phyloP scores from a whole-genome alignment of 2,888 invertebrate species.

The Perithous albicinctus region DNA sequence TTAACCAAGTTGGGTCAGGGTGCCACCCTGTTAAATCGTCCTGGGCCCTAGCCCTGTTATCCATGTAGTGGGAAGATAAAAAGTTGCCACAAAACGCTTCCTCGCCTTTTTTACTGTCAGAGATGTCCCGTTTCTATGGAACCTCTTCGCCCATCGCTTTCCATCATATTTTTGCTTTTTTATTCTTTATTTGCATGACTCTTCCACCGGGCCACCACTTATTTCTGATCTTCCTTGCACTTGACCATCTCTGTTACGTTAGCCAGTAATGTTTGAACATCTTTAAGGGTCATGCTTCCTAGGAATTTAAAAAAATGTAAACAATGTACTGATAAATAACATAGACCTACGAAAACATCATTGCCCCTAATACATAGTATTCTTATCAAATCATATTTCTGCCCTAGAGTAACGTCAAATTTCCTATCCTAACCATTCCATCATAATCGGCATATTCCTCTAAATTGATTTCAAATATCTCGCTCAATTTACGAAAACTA shows the following conservation, averaged over 20 bases:
- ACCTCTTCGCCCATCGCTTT: conserved; percentile 35
- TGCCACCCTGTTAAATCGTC: too few relatives aligned
- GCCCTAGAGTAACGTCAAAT: too few relatives aligned
- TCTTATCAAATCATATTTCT: too few relatives aligned
- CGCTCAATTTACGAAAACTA: not conserved
- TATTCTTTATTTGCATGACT: conserved; percentile 37
- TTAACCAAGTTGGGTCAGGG: too few relatives aligned
- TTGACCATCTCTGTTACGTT: conserved; percentile 35
- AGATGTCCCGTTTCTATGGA: conserved; percentile 1
- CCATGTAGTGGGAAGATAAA: conserved; percentile 80
- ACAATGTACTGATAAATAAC: too few relatives aligned
- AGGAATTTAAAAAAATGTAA: too few relatives aligned
- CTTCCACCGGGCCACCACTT: conserved; percentile 9
- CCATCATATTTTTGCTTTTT: conserved; percentile 29
- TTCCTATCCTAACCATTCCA: too few relatives aligned
- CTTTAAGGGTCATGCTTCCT: conserved; percentile 25
- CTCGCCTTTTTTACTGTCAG: conserved; percentile 56
- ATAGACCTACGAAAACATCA: too few relatives aligned
- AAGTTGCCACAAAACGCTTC: conserved; percentile 74
- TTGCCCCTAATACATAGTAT: too few relatives aligned
- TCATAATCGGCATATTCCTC: too few relatives aligned
- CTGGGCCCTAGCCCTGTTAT: conserved; percentile 4
- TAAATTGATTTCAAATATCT: not conserved
- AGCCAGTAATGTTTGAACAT: conserved; percentile 2
- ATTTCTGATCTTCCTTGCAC: too few relatives aligned